Conservation (phyloP, 2,797 vertebrate genomes). For the Eupleurogrammus muticus region DNA sequence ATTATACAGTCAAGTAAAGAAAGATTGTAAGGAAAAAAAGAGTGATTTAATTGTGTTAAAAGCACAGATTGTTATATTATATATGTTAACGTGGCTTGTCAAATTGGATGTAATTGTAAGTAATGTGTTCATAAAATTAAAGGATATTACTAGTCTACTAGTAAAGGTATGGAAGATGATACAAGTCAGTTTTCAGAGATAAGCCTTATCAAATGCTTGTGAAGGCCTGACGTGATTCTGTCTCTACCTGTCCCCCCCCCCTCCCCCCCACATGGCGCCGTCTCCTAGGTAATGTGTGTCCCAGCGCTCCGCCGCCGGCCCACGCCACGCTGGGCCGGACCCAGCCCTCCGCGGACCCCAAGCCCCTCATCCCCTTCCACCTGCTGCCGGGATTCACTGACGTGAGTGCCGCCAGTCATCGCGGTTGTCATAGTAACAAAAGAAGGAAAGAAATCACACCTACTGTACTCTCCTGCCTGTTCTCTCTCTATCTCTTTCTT, state of each 20-base stretch:
- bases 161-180: neutral
- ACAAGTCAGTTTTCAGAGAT: too few relatives aligned
- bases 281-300: slow-evolving; percentile 90
- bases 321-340: slow-evolving; percentile 85
- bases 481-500: too few relatives aligned
- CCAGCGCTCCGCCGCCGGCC: slow-evolving; percentile 87
- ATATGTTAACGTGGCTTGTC: too few relatives aligned
- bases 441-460: too few relatives aligned
- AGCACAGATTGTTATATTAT: neutral
- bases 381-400: slow-evolving; percentile 91
- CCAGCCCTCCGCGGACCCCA: slow-evolving; percentile 87
- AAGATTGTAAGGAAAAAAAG: neutral
- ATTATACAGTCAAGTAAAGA: neutral
- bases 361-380: slow-evolving; percentile 90
- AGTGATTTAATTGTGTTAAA: neutral
- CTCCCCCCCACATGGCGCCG: too few relatives aligned
- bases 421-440: slow-evolving; percentile 36
- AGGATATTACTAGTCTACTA: too few relatives aligned
- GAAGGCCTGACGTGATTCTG: too few relatives aligned
- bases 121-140: neutral
- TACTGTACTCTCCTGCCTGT: neutral
- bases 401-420: slow-evolving; percentile 83
- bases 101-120: too few relatives aligned
- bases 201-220: too few relatives aligned
- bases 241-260: slow-evolving; percentile 28